Percentiles rank a stretch among this genome's conserved stretches.
Evolutionary conservation across 2,888 invertebrate species (phyloP).

Genomic region (Psococerastis gibbosa): DNA sequence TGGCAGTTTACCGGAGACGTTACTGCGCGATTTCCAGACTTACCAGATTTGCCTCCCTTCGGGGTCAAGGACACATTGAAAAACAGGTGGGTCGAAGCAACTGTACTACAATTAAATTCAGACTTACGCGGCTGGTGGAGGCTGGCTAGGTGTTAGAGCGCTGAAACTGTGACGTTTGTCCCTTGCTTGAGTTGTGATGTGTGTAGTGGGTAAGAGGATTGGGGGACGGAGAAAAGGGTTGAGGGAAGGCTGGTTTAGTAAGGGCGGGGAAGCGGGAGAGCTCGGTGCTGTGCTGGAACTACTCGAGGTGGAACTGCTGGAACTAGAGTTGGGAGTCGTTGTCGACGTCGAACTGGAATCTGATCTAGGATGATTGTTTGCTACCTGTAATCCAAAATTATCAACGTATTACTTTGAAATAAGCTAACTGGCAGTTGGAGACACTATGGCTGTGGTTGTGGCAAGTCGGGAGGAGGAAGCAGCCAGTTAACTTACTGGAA

Average conservation of each 20-base stretch:
- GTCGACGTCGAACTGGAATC: constrained; percentile 18
- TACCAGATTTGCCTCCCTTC: too few species aligned
- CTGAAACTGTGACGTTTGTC: constrained; percentile 41
- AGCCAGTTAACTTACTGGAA: too few species aligned
- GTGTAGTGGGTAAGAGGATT: constrained; percentile 2
- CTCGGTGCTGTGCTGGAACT: constrained; percentile 56
- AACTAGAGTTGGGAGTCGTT: constrained; percentile 42
- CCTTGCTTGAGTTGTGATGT: constrained; percentile 16
- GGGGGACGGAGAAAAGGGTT: constrained; percentile 15
- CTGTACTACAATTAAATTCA: too few species aligned
- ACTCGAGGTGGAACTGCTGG: constrained; percentile 45
- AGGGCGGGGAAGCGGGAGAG: constrained; percentile 41
- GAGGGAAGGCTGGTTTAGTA: constrained; percentile 17
- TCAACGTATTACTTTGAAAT: too few species aligned
- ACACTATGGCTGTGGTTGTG: too few species aligned
- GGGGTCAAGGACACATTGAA: too few species aligned
- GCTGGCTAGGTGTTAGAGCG: constrained; percentile 22
- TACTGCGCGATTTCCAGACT: too few species aligned
- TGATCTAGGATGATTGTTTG: neutral
- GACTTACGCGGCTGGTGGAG: constrained; percentile 9
- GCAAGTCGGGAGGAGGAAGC: too few species aligned
- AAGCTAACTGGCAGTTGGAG: too few species aligned
- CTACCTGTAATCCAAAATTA: too few species aligned
- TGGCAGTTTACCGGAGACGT: too few species aligned
- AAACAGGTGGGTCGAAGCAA: too few species aligned